Conservation (phyloP, 2,888 invertebrate species). For the Callinectes sapidus region DNA sequence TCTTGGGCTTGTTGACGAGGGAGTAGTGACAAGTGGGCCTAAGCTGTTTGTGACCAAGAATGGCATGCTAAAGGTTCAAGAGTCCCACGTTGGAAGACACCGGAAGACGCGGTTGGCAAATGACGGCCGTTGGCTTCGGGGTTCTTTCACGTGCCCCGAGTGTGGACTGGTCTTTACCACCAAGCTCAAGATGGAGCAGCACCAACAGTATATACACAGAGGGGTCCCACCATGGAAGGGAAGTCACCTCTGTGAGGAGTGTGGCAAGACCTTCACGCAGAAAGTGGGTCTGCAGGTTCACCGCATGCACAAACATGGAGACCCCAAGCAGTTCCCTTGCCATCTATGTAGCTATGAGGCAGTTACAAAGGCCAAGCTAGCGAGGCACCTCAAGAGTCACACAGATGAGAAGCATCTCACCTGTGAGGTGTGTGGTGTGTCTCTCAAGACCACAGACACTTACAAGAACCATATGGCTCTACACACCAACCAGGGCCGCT, state of each 20-base stretch:
- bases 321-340: slow-evolving; percentile 57
- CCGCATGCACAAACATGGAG: slow-evolving; percentile 64
- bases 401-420: slow-evolving; percentile 34
- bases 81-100: neutral
- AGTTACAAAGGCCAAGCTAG: slow-evolving; percentile 58
- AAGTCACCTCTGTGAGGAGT: slow-evolving; percentile 54
- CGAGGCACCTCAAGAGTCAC: slow-evolving; percentile 56
- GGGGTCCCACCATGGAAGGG: slow-evolving; percentile 57
- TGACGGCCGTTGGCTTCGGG: slow-evolving; percentile 55
- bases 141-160: slow-evolving; percentile 46
- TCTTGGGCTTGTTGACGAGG: neutral
- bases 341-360: slow-evolving; percentile 31
- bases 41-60: slow-evolving; percentile 24
- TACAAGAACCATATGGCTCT: slow-evolving; percentile 75
- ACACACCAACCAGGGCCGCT: slow-evolving; percentile 76
- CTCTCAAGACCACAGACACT: slow-evolving; percentile 57
- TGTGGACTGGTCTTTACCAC: slow-evolving; percentile 55
- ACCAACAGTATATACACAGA: slow-evolving; percentile 55
- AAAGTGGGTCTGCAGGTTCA: slow-evolving; percentile 58
- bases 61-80: slow-evolving; percentile 31
- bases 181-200: slow-evolving; percentile 55
- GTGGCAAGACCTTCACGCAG: slow-evolving; percentile 63
- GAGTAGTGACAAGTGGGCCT: neutral
- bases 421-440: slow-evolving; percentile 56
- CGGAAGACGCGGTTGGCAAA: slow-evolving; percentile 2